Base-by-base conservation (phyloP, 2,888 invertebrate genomes). In the Synergus itoensis region DNA sequence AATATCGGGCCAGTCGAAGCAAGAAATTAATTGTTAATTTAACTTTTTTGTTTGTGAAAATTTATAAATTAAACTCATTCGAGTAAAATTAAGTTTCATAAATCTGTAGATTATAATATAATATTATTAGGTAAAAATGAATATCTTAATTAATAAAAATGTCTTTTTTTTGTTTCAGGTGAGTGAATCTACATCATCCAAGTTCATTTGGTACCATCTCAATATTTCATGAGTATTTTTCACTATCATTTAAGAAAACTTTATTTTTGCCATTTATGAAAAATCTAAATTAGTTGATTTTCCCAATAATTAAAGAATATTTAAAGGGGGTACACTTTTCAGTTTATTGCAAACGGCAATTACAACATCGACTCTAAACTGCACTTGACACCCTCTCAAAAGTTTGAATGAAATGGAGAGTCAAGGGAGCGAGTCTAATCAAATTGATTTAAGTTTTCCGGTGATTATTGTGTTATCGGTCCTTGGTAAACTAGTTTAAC, bases 381-480 rank as follows among this genome's bases (percentile, higher is more conserved):
- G 21, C 21, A 4, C 12, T 28, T 62, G 62, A 4, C 62, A 28
- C 9, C 21, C 4, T 21, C 28, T 28, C 5, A n/a, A 40, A 64
- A n/a, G 8, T 16, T 41, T 64, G 36, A 40, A 64, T 64, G n/a
- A 64, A 64, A 12, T 69, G 7, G 28, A n/a, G 48, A 48, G n/a
- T 7, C 21, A 43, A 28, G 28, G 21, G 14, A 45, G 48, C 48
- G 48, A 8, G 11, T 12, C 48, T 16, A 69, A 45, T 43, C 21
- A 67, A 67, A 21, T 67, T 67, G 21, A 67, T 18, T 67, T 14
- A 67, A 43, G 18, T 14, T 43, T 67, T 43, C 43, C 43, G 18
- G 43, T 45, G 12, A 67, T 67, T 67, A 67, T 65, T 67, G 43
- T 48, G 21, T 28, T 21, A 69, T 69, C 21, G 21, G 5, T 7